A percentile compares a stretch with the other conserved stretches of the same genome.
Evolutionary conservation across 2,888 invertebrate species (phyloP).

Genomic region (Spisula subtruncata): DNA sequence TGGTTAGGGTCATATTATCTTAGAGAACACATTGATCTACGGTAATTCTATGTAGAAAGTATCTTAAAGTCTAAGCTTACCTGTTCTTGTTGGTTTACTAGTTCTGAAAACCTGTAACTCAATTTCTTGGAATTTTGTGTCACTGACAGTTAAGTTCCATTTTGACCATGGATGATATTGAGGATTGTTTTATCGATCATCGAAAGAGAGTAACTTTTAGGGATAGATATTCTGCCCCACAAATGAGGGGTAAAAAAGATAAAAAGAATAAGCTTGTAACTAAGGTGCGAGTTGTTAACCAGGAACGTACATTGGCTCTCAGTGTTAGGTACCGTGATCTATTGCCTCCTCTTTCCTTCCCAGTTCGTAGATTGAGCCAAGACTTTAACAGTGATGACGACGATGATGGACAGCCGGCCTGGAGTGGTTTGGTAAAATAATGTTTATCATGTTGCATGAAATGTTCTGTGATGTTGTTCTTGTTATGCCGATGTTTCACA

Average conservation of each 20-base stretch:
- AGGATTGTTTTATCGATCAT: background rate
- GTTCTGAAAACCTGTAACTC: no score
- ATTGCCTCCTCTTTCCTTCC: conserved; percentile 69
- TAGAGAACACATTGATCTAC: background rate
- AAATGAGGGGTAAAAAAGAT: background rate
- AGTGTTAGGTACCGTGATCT: conserved; percentile 65
- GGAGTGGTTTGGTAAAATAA: conserved; percentile 71
- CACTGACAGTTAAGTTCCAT: no score
- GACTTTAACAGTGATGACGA: conserved; percentile 52
- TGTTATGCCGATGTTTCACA: background rate
- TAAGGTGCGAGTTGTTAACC: conserved; percentile 58
- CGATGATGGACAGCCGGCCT: conserved; percentile 52
- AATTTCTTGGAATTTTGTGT: no score
- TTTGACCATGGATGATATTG: background rate
- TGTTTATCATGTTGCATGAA: background rate
- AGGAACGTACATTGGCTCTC: conserved; percentile 50
- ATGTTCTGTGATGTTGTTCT: background rate
- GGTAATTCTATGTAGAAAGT: background rate
- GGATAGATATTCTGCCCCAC: background rate
- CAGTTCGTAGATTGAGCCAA: conserved; percentile 71
- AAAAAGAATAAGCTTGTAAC: conserved; percentile 22
- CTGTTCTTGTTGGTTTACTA: no score
- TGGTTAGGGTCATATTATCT: background rate
- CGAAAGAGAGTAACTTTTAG: background rate
- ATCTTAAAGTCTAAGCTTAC: background rate